Evolutionary conservation across 1,140 invertebrate species (phyloP), one percentile per base, ranked within the genome.

Genomic region (Aethina tumida): DNA sequence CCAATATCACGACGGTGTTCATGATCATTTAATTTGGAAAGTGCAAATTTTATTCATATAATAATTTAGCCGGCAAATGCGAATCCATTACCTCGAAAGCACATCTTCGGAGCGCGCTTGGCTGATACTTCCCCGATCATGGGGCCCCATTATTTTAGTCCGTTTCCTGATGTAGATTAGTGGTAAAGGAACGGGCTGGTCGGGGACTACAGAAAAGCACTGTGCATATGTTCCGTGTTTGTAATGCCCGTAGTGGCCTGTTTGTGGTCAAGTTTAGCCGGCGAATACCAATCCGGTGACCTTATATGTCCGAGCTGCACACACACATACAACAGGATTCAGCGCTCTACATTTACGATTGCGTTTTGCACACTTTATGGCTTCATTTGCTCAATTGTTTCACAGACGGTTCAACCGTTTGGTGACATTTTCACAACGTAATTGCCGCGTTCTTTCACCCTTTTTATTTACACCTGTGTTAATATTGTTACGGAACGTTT

Each of bases 61-160:
- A n/a, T n/a, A n/a, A n/a, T n/a, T n/a, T n/a, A n/a, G n/a, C n/a
- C n/a, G n/a, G n/a, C n/a, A n/a, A n/a, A n/a, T n/a, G n/a, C n/a
- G n/a, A n/a, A n/a, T n/a, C n/a, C n/a, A n/a, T n/a, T n/a, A n/a
- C n/a, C n/a, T n/a, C n/a, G n/a, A n/a, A n/a, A n/a, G n/a, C n/a
- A n/a, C n/a, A n/a, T n/a, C n/a, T n/a, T n/a, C n/a, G n/a, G n/a
- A n/a, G n/a, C n/a, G n/a, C n/a, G n/a, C n/a, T n/a, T n/a, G n/a
- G n/a, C n/a, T n/a, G n/a, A n/a, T n/a, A n/a, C n/a, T n/a, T n/a
- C n/a, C n/a, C n/a, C n/a, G n/a, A n/a, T n/a, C n/a, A n/a, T n/a
- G n/a, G n/a, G n/a, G n/a, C n/a, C n/a, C 13, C 35, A 43, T 25
- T 43, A 43, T 43, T 43, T 43, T 31, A 43, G 30, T 39, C 30